Percentiles rank a stretch among this genome's conserved stretches.
phyloP scores from a whole-genome alignment of 2,888 invertebrate genomes.

The Pseudococcus jackbeardsleyi region DNA sequence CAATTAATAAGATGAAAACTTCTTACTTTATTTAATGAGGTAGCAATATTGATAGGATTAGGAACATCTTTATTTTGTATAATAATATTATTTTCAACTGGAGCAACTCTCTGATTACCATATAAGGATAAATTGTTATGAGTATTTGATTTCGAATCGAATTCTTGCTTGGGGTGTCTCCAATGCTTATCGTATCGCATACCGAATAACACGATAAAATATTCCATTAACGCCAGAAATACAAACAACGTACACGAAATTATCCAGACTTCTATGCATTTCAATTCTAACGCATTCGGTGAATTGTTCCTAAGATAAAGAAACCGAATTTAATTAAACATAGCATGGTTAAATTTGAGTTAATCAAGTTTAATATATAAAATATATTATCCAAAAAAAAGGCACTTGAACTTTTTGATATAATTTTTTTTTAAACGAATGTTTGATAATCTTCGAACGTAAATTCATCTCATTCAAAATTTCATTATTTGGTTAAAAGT shows the following conservation, averaged over 20 bases:
- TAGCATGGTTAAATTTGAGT: too few relatives aligned
- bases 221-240: constrained; percentile 76
- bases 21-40: constrained; percentile 60
- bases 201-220: constrained; percentile 77
- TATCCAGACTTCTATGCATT: constrained; percentile 78
- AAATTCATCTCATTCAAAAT: too few relatives aligned
- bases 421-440: too few relatives aligned
- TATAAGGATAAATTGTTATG: constrained; percentile 29
- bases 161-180: constrained; percentile 70
- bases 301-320: constrained; percentile 74
- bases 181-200: constrained; percentile 78
- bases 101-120: constrained; percentile 58
- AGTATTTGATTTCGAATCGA: constrained; percentile 66
- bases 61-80: constrained; percentile 58
- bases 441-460: too few relatives aligned
- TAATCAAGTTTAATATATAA: too few relatives aligned
- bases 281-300: constrained; percentile 76
- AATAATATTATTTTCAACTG: constrained; percentile 50
- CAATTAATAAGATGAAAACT: neutral
- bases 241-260: constrained; percentile 78
- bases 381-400: too few relatives aligned
- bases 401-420: too few relatives aligned
- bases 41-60: constrained; percentile 57
- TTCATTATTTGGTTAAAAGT: too few relatives aligned
- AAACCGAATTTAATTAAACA: constrained; percentile 7